phyloP scores from a whole-genome alignment of 2,113 vertebrate genomes.

The Lepus americanus region DNA sequence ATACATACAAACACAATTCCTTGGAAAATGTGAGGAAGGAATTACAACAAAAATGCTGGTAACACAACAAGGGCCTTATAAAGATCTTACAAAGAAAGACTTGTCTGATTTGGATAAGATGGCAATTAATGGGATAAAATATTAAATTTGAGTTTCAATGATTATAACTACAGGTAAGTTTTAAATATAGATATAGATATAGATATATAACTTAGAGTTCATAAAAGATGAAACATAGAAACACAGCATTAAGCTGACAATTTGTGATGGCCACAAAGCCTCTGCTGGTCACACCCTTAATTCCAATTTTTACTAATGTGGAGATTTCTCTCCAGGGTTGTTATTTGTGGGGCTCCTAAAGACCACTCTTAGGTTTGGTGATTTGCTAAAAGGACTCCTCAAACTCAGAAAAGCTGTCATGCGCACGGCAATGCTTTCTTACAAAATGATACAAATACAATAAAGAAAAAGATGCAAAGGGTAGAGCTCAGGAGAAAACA shows the following conservation, averaged over 20 bases:
- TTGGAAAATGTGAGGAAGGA: neutral
- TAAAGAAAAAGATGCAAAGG: neutral
- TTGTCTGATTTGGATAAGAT: neutral
- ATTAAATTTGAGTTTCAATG: neutral
- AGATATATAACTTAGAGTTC: too few relatives aligned
- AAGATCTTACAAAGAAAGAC: neutral
- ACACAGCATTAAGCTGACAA: neutral
- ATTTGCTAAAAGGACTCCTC: neutral
- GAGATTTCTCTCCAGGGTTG: neutral
- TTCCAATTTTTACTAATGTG: neutral
- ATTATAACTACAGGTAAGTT: neutral
- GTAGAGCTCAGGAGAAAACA: neutral
- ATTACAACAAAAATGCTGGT: neutral
- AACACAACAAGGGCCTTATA: neutral
- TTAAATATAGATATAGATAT: too few relatives aligned
- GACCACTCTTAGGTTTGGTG: neutral
- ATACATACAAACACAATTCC: neutral
- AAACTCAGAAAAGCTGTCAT: neutral
- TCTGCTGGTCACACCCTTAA: neutral
- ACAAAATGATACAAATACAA: neutral
- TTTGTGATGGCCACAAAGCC: neutral
- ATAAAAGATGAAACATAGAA: neutral
- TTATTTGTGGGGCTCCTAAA: neutral
- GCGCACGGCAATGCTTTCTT: neutral
- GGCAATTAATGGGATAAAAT: neutral